Base-by-base conservation (phyloP, 2,888 invertebrate species). In the Alsophila aescularia region DNA sequence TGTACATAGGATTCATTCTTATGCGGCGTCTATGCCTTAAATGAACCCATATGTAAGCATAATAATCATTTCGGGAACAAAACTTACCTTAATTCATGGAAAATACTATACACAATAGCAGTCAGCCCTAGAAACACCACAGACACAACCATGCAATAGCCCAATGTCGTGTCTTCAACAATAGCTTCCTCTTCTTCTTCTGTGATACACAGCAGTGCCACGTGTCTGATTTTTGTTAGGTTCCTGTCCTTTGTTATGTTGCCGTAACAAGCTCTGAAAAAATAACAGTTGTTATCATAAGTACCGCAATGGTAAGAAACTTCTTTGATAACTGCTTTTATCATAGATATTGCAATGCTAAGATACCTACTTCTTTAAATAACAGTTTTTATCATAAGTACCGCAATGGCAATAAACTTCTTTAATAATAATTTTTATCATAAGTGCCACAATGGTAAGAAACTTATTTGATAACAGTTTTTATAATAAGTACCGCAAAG, bases 101-200 rank as follows among this genome's bases (percentile, higher is more conserved):
- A 60, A 1, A 67, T 59, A 12, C 64, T 48, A 52, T 90, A 90
- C 16, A 89, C 74, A 1, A 81, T 24, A 1, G 77, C 73, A 5
- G 87, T 89, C 0, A 85, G 54, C 0, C 66, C 48, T 0, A 88
- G 70, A 48, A 86, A 87, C 13, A 87, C 49, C 1, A 79, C 74
- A 0, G 90, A 90, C 0, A 82, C 67, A 8, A 81, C 69, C 78
- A 85, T 75, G 29, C 85, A 87, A 60, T 81, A 84, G 8, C 81
- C 81, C 27, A 83, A 42, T 5, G 82, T 60, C 1, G 47, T 56
- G 0, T 83, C 75, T 15, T 77, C 73, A 0, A 79, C 42, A 0
- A 77, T 52, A 0, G 52, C 47, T n/a, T 62, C 57, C 2, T 73
- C 69, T 8, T 76, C 72, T 2, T 72, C 66, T 0, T 64, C 67